Percentiles rank a stretch among this genome's conserved stretches.
These are phyloP conservation scores for Novumbra hubbsi DNA, from an alignment of 2,797 vertebrate species.

Conservation along the genomic window DNA sequence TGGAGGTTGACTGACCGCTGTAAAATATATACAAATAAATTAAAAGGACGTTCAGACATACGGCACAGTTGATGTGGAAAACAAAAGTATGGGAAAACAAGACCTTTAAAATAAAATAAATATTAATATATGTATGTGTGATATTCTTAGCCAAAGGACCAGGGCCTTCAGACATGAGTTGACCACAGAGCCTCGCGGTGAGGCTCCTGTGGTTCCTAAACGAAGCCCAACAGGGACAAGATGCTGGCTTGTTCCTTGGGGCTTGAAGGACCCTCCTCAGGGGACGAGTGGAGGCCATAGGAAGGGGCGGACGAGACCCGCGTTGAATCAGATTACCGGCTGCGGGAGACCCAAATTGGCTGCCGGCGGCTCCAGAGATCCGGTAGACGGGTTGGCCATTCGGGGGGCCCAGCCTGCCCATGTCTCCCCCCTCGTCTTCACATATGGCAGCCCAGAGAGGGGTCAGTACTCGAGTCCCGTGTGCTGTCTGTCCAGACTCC, in stretches of 20 bases:
- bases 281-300: no score
- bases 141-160: not conserved
- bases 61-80: not conserved
- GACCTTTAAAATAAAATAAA: not conserved
- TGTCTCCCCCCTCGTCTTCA: constrained; percentile 3
- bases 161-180: not conserved
- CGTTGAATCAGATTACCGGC: no score
- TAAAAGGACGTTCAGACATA: no score
- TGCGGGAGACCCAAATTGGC: not conserved
- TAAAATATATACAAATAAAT: no score
- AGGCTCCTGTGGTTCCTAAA: no score
- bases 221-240: no score
- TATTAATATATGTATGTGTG: no score
- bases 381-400: not conserved
- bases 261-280: no score
- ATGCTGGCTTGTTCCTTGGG: no score
- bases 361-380: not conserved
- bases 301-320: no score
- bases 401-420: not conserved
- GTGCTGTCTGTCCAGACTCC: constrained; percentile 31
- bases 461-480: not conserved
- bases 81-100: not conserved
- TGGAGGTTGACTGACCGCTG: no score
- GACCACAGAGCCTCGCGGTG: no score
- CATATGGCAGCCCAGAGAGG: constrained; percentile 33